Evolutionary conservation across 1,140 invertebrate species (phyloP).

Genomic region (Oreohelix idahoensis): DNA sequence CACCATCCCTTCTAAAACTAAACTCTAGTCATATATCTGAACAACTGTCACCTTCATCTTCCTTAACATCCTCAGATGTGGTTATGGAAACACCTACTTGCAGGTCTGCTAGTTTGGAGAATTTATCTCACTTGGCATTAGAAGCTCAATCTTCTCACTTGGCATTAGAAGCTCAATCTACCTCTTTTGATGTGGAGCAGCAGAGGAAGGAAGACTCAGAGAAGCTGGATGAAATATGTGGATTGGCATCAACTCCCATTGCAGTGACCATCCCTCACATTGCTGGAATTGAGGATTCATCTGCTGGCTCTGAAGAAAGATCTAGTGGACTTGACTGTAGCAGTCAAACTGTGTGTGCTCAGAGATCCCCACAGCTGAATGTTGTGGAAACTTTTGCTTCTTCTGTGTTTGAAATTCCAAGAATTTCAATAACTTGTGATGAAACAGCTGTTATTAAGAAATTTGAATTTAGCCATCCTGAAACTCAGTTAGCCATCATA

Average conservation of each 20-base stretch:
- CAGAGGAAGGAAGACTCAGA: neutral
- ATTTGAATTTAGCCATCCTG: neutral
- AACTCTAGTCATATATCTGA: neutral
- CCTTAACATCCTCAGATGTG: neutral
- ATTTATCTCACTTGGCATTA: neutral
- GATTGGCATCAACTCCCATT: neutral
- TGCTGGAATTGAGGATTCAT: neutral
- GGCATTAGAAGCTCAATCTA: neutral
- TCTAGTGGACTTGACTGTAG: neutral
- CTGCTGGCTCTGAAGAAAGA: neutral
- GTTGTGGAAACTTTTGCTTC: neutral
- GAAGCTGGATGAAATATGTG: neutral
- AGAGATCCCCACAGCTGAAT: neutral
- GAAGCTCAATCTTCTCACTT: neutral
- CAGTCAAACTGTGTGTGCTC: too few species aligned
- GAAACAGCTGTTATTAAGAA: neutral
- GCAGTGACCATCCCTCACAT: neutral
- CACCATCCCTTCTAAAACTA: neutral
- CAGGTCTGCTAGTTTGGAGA: neutral
- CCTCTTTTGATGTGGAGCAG: too few species aligned
- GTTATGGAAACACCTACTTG: neutral
- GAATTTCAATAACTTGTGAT: slow-evolving; percentile 18
- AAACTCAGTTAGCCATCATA: neutral
- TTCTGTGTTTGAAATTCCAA: neutral
- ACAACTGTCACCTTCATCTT: neutral